Evolutionary conservation across 2,888 invertebrate genomes (phyloP).

Genomic region (Meteorus colon): DNA sequence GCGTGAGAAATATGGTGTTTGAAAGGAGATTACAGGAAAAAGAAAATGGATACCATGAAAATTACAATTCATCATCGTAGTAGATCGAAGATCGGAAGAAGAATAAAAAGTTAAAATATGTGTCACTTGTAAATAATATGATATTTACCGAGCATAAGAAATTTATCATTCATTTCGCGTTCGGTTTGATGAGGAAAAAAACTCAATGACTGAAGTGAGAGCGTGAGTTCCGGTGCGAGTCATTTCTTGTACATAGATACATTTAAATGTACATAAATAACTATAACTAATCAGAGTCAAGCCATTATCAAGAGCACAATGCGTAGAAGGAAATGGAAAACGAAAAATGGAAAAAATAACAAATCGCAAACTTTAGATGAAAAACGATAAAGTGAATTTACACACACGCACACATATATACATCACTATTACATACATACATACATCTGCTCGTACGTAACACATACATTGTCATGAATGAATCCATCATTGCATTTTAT

Average conservation of each 20-base stretch:
- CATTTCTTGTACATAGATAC: conserved; percentile 72
- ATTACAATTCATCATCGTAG: conserved; percentile 63
- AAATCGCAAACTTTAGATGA: conserved; percentile 27
- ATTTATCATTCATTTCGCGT: conserved; percentile 62
- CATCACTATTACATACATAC: conserved; percentile 25
- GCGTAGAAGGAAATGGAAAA: conserved; percentile 53
- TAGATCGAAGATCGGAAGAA: conserved; percentile 46
- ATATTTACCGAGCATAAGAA: conserved; percentile 62
- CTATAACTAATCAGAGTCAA: conserved; percentile 67
- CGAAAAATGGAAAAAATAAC: conserved; percentile 45
- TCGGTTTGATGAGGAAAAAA: conserved; percentile 50
- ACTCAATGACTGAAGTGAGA: conserved; percentile 66
- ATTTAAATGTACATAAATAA: conserved; percentile 71
- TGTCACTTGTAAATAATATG: conserved; percentile 70
- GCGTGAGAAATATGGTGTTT: conserved; percentile 22
- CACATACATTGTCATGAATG: conserved; percentile 56
- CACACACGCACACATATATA: conserved; percentile 17
- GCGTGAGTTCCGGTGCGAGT: conserved; percentile 69
- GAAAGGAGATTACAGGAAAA: conserved; percentile 30
- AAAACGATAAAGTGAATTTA: conserved; percentile 26
- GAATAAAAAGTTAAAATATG: conserved; percentile 57
- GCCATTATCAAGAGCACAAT: conserved; percentile 66
- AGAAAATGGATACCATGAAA: conserved; percentile 52
- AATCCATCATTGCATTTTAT: conserved; percentile 65
- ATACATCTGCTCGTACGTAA: conserved; percentile 17